Conservation (phyloP, 2,888 invertebrate genomes). For the Sussaba pulchella region DNA sequence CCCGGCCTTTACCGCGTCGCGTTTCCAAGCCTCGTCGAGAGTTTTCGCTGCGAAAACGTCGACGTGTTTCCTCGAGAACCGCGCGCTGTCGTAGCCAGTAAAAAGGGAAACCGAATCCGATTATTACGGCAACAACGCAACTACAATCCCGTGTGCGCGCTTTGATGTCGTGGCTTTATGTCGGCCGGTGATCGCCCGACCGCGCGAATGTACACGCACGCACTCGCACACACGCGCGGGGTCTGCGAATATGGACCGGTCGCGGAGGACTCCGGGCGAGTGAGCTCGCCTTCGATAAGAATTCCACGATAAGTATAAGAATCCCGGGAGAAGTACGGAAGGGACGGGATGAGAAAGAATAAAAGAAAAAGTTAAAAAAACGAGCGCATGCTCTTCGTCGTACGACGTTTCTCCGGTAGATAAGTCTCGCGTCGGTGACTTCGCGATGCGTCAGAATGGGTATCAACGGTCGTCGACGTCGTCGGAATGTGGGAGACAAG, state of each 20-base stretch:
- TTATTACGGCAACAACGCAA: slow-evolving; percentile 49
- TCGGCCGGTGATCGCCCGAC: slow-evolving; percentile 8
- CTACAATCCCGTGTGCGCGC: slow-evolving; percentile 2
- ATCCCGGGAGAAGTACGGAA: slow-evolving; percentile 16
- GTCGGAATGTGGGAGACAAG: background rate
- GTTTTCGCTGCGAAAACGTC: slow-evolving; percentile 23
- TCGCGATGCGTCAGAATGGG: slow-evolving; percentile 27
- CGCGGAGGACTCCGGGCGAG: slow-evolving; percentile 32
- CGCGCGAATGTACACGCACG: background rate
- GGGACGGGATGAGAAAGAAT: too few species aligned
- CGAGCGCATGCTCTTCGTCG: slow-evolving; percentile 38
- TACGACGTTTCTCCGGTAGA: slow-evolving; percentile 50
- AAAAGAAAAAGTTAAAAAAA: slow-evolving; percentile 24
- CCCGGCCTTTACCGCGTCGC: slow-evolving; percentile 30
- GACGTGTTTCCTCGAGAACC: slow-evolving; percentile 12
- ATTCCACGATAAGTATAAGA: slow-evolving; percentile 56
- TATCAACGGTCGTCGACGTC: slow-evolving; percentile 45
- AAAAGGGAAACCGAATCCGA: slow-evolving; percentile 52
- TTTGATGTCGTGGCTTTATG: slow-evolving; percentile 23
- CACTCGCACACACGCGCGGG: too few species aligned
- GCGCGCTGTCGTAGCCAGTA: slow-evolving; percentile 7
- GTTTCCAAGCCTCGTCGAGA: slow-evolving; percentile 1
- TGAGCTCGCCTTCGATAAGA: slow-evolving; percentile 49
- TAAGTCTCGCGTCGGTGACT: background rate
- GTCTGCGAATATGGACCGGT: slow-evolving; percentile 41